These are phyloP conservation scores for Lochmaea capreae DNA, from an alignment of 2,888 invertebrate genomes.

Conservation along the genomic window DNA sequence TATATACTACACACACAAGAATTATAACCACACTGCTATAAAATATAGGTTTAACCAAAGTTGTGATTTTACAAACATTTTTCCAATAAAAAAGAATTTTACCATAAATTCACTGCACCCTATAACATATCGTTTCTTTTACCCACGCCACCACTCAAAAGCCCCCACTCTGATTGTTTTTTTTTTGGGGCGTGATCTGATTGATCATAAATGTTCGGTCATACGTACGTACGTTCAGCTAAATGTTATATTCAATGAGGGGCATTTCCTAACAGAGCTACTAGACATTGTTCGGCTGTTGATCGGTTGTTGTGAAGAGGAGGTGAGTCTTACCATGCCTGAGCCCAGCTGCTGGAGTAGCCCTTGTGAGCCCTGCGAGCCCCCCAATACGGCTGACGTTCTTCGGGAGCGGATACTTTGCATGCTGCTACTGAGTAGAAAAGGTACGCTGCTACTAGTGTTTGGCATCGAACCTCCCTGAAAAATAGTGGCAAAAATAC, in stretches of 20 bases:
- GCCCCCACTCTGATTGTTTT: background rate
- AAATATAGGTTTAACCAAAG: no score
- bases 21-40: no score
- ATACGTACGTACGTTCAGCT: constrained; percentile 67
- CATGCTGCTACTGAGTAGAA: constrained; percentile 83
- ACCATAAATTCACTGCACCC: background rate
- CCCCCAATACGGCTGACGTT: constrained; percentile 78
- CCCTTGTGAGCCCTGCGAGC: constrained; percentile 73
- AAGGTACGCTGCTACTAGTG: constrained; percentile 89
- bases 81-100: no score
- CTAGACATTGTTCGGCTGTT: constrained; percentile 69
- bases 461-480: constrained; percentile 93
- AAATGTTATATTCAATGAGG: constrained; percentile 80
- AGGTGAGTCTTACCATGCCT: constrained; percentile 91
- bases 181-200: constrained; percentile 10
- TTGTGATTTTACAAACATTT: no score
- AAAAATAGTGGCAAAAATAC: constrained; percentile 53
- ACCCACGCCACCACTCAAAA: background rate
- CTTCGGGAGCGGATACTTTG: constrained; percentile 81
- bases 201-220: constrained; percentile 32
- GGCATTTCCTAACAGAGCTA: constrained; percentile 78
- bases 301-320: constrained; percentile 67
- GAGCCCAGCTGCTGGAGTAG: constrained; percentile 90
- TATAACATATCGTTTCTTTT: background rate
- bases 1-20: no score